phyloP scores from a whole-genome alignment of 2,113 vertebrate species.

The Astur gentilis region DNA sequence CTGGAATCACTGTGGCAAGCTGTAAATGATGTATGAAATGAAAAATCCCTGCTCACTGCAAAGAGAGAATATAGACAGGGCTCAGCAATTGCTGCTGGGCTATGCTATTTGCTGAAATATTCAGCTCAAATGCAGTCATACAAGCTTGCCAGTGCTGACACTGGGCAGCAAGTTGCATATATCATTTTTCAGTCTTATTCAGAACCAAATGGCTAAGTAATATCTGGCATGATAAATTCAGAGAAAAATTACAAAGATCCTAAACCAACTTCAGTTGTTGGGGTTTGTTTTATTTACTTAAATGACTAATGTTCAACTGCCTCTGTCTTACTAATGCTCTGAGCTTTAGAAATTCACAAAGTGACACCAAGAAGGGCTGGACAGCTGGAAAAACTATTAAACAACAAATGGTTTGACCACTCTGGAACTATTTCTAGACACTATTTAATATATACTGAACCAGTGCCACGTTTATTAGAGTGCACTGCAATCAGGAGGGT shows the following conservation, averaged over 20 bases:
- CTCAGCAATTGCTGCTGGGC: constrained; percentile 45
- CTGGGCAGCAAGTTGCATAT: constrained; percentile 21
- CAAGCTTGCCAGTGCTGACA: constrained; percentile 26
- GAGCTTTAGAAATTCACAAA: neutral
- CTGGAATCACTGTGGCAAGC: constrained; percentile 59
- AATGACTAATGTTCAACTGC: neutral
- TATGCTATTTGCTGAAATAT: constrained; percentile 65
- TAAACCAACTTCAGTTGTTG: neutral
- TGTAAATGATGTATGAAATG: constrained; percentile 73
- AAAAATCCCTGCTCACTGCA: constrained; percentile 54
- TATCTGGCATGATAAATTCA: neutral
- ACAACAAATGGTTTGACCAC: neutral
- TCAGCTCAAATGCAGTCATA: constrained; percentile 31
- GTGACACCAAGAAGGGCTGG: neutral
- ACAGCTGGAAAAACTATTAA: neutral
- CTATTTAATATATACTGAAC: neutral
- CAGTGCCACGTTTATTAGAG: neutral
- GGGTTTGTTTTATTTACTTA: neutral
- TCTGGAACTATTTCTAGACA: neutral
- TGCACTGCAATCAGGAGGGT: neutral
- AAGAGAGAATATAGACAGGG: constrained; percentile 46
- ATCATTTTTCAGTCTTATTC: constrained; percentile 36
- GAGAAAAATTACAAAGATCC: neutral
- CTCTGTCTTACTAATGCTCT: neutral
- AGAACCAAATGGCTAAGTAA: constrained; percentile 7